Conservation (phyloP, 2,797 vertebrate species). For the Gadopsis marmoratus region DNA sequence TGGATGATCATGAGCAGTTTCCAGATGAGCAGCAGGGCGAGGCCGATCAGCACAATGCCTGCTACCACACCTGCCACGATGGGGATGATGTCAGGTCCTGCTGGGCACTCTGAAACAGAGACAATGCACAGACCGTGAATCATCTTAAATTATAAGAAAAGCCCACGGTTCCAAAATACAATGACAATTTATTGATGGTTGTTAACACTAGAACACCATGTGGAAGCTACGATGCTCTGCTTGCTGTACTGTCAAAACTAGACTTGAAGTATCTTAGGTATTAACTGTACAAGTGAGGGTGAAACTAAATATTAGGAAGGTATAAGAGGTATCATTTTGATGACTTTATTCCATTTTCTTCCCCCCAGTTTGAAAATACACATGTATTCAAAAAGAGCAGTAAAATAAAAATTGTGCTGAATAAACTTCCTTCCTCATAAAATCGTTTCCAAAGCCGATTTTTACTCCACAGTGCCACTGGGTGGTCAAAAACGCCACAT, state of each 20-base stretch:
- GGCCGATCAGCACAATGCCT: conserved; percentile 97
- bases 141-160: not conserved
- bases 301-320: too few species aligned
- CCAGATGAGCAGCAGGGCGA: conserved; percentile 97
- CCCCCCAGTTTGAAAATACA: not conserved
- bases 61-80: conserved; percentile 97
- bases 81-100: conserved; percentile 96
- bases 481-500: not conserved
- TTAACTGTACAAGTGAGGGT: too few species aligned
- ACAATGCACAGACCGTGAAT: not conserved
- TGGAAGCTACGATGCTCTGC: not conserved
- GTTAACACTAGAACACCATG: not conserved
- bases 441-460: too few species aligned
- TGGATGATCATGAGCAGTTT: conserved; percentile 99
- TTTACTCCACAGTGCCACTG: too few species aligned
- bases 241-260: not conserved
- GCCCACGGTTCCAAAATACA: not conserved
- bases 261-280: not conserved
- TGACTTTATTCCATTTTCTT: not conserved
- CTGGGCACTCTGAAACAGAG: conserved; percentile 89
- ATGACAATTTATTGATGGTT: too few species aligned
- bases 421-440: too few species aligned
- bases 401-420: too few species aligned
- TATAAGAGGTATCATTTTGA: too few species aligned
- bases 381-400: not conserved